Base-by-base conservation (phyloP, 2,888 invertebrate species). In the Chymomyza fuscimana region DNA sequence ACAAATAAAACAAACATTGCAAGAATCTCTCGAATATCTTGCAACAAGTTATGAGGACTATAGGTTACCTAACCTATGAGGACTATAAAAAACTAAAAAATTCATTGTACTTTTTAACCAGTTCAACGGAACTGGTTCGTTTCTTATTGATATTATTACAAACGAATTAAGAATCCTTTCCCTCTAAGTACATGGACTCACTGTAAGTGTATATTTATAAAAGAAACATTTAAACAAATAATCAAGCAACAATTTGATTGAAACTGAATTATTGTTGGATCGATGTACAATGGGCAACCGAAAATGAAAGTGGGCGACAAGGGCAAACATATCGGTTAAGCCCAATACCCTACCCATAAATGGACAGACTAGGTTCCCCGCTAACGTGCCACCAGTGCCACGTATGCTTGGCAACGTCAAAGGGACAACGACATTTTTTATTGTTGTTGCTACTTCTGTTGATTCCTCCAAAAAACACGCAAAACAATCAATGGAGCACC, bases 221-320 rank as follows among this genome's bases (percentile, higher is more conserved):
- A 65, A 40, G 59, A 77, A 77, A 58, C 64, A 74, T 67, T 59
- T 58, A 51, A 63, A 67, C 65, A 76, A 67, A 75, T 80, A 80
- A 76, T 85, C 70, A 75, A 75, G 72, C 67, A 74, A 76, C 85
- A 76, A 75, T 80, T 81, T 77, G 83, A 86, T 81, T 88, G 79
- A 76, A 81, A 78, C 79, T 73, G 72, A 81, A 86, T 84, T 89
- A 84, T 90, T 90, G 90, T 90, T 90, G 87, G 90, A 90, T 90
- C 90, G 90, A 90, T 90, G 77, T 79, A 74, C 73, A 76, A 72
- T 82, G 79, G 78, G 65, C 65, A 73, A 73, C 32, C 66, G 63
- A 74, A 78, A 77, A 81, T 71, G 82, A 86, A 86, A 81, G 83
- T 85, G 73, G 78, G 79, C 78, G 72, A 62, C 71, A 64, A 73